Evolutionary conservation across 2,888 invertebrate genomes (phyloP).

Genomic region (Asteroscopus sphinx): DNA sequence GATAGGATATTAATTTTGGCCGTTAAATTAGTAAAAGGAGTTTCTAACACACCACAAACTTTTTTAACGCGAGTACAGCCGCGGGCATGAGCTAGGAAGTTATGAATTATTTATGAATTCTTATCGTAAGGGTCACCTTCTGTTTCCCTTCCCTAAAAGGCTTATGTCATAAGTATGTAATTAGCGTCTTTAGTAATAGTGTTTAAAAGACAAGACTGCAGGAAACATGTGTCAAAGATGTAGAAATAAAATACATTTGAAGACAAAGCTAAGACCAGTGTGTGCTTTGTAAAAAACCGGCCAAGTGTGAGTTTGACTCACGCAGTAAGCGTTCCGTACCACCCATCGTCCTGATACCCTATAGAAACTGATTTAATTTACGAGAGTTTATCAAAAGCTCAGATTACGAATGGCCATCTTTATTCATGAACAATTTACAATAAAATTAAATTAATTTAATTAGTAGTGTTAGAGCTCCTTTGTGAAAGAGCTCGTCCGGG

Average conservation of each 20-base stretch:
- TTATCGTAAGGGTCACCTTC: constrained; percentile 4
- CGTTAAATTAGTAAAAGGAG: background rate
- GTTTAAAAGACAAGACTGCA: constrained; percentile 3
- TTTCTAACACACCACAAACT: background rate
- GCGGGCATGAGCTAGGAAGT: background rate
- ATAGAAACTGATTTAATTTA: too few relatives aligned
- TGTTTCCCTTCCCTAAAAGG: constrained; percentile 17
- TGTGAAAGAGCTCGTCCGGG: too few relatives aligned
- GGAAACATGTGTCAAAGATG: constrained; percentile 24
- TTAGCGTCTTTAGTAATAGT: constrained; percentile 19
- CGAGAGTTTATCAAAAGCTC: too few relatives aligned
- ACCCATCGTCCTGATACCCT: too few relatives aligned
- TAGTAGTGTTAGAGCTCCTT: too few relatives aligned
- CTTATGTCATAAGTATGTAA: constrained; percentile 26
- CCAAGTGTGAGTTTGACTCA: too few relatives aligned
- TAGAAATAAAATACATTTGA: constrained; percentile 5
- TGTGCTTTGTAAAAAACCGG: too few relatives aligned
- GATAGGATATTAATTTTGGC: too few relatives aligned
- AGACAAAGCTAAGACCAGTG: background rate
- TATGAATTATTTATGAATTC: constrained; percentile 36
- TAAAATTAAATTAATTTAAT: too few relatives aligned
- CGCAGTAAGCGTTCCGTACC: too few relatives aligned
- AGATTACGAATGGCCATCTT: too few relatives aligned
- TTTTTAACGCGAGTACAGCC: background rate
- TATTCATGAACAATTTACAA: too few relatives aligned